These are phyloP conservation scores for Kryptolebias marmoratus DNA, from an alignment of 2,113 vertebrate genomes.

Conservation along the genomic window DNA sequence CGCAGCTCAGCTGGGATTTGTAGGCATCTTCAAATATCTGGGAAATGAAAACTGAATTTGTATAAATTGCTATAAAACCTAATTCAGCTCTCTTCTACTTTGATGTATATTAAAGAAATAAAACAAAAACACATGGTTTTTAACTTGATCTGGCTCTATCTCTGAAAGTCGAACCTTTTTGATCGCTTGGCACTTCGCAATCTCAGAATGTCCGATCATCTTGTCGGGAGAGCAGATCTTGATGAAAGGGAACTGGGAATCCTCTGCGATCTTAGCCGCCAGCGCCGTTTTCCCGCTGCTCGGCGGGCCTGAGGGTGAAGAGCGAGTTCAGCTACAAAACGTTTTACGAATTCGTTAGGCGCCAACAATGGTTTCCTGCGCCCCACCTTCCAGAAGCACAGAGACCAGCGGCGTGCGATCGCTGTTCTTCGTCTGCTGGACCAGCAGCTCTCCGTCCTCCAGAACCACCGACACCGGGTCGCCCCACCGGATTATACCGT, in stretches of 20 bases:
- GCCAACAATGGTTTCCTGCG: not conserved
- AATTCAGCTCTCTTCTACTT: not conserved
- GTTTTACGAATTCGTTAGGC: not conserved
- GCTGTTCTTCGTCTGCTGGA: conserved; percentile 96
- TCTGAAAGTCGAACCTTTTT: conserved; percentile 86
- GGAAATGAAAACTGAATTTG: conserved; percentile 5
- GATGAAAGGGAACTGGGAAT: conserved; percentile 98
- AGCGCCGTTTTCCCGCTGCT: conserved; percentile 95
- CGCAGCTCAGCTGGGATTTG: conserved; percentile 97
- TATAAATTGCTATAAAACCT: not conserved
- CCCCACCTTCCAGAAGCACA: conserved; percentile 91
- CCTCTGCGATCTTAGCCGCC: conserved; percentile 94
- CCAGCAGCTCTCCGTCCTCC: conserved; percentile 92
- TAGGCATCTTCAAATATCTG: conserved; percentile 98
- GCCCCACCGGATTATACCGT: conserved; percentile 95
- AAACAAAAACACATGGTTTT: not conserved
- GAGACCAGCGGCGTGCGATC: conserved; percentile 95
- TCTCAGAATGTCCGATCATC: conserved; percentile 97
- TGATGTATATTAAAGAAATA: not conserved
- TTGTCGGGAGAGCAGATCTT: conserved; percentile 99
- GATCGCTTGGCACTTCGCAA: conserved; percentile 97
- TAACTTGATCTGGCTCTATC: not conserved
- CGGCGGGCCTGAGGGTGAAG: conserved; percentile 85
- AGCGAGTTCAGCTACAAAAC: not conserved
- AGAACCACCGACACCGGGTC: conserved; percentile 89